Conservation (phyloP, 2,113 vertebrate genomes). For the Gorsachius goisagi region DNA sequence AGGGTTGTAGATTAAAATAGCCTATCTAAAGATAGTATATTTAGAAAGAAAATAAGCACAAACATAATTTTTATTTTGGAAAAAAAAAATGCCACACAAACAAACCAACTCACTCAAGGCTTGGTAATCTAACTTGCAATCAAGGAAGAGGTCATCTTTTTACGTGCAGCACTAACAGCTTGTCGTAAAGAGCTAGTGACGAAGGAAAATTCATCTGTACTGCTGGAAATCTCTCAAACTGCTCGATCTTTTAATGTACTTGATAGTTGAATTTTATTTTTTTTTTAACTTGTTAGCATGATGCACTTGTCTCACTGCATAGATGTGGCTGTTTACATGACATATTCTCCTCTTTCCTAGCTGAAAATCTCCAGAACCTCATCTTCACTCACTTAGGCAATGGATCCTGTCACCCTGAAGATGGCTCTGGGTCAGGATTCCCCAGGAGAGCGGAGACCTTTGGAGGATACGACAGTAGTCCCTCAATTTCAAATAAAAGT, state of each 20-base stretch:
- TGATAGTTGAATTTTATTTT: neutral
- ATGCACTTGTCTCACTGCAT: neutral
- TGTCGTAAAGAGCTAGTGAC: neutral
- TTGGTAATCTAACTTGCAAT: neutral
- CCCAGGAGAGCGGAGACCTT: slow-evolving; percentile 86
- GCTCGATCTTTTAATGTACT: neutral
- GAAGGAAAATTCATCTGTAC: neutral
- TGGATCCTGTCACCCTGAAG: slow-evolving; percentile 59
- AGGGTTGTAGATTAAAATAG: neutral
- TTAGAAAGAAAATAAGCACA: neutral
- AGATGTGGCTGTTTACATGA: neutral
- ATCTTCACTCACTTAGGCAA: slow-evolving; percentile 75
- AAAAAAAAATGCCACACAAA: neutral
- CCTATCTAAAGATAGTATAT: neutral
- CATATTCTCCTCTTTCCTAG: slow-evolving; percentile 53
- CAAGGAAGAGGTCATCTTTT: neutral
- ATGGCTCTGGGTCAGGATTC: slow-evolving; percentile 35
- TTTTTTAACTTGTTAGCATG: neutral
- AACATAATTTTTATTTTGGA: neutral
- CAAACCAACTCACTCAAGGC: neutral
- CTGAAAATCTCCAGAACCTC: slow-evolving; percentile 88
- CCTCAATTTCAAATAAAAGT: slow-evolving; percentile 77
- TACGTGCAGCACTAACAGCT: too few species aligned
- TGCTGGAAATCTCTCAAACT: neutral
- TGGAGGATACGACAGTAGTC: slow-evolving; percentile 82